Evolutionary conservation across 2,113 vertebrate species (phyloP).

Genomic region (Poicephalus meyeri): DNA sequence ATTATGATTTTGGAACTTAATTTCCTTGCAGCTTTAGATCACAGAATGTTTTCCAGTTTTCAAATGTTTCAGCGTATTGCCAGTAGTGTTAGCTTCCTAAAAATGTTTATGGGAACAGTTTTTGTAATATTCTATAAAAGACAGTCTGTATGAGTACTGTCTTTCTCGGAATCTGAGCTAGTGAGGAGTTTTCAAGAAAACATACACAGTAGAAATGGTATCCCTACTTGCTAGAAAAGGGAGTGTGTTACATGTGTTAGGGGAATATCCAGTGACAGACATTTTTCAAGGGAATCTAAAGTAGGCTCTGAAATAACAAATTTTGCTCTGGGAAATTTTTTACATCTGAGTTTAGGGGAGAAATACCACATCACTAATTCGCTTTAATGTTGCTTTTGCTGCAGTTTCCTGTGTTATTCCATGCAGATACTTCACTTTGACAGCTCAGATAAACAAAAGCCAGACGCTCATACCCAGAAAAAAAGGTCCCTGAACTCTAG

Average conservation of each 20-base stretch:
- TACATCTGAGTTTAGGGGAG: conserved; percentile 24
- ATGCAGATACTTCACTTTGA: conserved; percentile 73
- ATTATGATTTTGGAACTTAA: neutral
- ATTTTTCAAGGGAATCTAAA: neutral
- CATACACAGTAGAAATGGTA: neutral
- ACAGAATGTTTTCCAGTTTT: neutral
- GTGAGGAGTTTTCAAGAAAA: neutral
- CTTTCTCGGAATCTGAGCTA: neutral
- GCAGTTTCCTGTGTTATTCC: conserved; percentile 72
- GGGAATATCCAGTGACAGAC: neutral
- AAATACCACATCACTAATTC: conserved; percentile 33
- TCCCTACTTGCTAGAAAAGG: neutral
- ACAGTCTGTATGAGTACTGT: neutral
- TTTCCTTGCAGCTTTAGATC: neutral
- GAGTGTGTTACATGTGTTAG: neutral
- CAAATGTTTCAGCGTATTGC: neutral
- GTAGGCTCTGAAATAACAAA: neutral
- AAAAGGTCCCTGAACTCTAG: conserved; percentile 74
- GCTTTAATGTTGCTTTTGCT: conserved; percentile 53
- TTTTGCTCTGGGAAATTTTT: conserved; percentile 43
- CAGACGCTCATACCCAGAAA: conserved; percentile 64
- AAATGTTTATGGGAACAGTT: neutral
- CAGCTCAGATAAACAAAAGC: conserved; percentile 78
- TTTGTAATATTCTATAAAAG: neutral
- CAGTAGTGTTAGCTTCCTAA: neutral